A percentile compares a stretch with the other conserved stretches of the same genome.
Evolutionary conservation across 2,113 vertebrate genomes (phyloP).

Genomic region (Micronisus gabar): DNA sequence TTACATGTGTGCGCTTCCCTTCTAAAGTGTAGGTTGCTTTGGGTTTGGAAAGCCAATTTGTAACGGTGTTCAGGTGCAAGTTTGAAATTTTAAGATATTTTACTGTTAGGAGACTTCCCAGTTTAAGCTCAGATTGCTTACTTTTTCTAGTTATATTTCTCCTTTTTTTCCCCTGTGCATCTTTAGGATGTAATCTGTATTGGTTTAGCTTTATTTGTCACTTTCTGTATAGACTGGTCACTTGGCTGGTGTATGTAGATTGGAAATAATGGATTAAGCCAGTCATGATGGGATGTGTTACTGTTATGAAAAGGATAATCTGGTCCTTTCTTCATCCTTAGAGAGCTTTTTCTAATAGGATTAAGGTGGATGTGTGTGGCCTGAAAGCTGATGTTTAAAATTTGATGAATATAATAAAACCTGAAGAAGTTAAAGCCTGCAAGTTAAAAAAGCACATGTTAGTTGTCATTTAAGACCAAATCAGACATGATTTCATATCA

Average conservation of each 20-base stretch:
- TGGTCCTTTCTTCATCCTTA: neutral
- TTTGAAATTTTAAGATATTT: neutral
- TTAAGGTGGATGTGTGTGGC: neutral
- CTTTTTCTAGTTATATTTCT: neutral
- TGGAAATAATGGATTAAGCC: neutral
- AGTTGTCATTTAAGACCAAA: neutral
- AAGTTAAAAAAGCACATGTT: neutral
- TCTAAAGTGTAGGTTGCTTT: neutral
- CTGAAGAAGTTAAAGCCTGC: neutral
- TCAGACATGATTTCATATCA: neutral
- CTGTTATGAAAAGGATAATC: neutral
- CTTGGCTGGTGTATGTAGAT: neutral
- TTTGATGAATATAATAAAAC: neutral
- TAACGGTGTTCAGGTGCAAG: neutral
- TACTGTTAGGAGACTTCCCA: neutral
- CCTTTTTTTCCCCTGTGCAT: too few species aligned
- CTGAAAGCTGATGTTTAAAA: neutral
- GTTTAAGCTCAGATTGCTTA: neutral
- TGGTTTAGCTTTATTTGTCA: neutral
- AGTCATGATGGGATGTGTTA: neutral
- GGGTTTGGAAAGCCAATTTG: neutral
- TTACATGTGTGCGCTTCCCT: neutral
- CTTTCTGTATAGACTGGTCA: neutral
- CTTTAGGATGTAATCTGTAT: too few species aligned
- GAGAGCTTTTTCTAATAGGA: neutral